Conservation (phyloP, 2,113 vertebrate species). For the Callospermophilus lateralis region DNA sequence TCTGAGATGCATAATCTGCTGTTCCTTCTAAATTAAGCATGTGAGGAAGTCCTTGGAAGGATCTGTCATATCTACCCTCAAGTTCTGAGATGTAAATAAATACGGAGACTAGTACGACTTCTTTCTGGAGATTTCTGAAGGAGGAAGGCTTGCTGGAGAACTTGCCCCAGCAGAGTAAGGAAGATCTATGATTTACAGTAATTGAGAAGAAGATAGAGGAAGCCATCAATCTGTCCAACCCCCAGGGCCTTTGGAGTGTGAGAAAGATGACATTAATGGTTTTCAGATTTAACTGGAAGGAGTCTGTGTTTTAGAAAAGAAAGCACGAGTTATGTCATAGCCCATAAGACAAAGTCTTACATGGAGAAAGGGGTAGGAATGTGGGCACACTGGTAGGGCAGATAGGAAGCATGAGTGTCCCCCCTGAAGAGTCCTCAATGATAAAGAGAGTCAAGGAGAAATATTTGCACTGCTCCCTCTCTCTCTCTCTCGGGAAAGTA, state of each 20-base stretch:
- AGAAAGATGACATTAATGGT: neutral
- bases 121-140: constrained; percentile 21
- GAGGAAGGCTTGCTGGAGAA: neutral
- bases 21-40: neutral
- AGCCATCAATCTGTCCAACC: neutral
- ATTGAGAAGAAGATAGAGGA: neutral
- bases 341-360: neutral
- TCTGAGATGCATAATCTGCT: neutral
- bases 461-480: neutral
- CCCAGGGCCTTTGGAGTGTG: neutral
- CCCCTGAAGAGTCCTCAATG: neutral
- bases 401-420: neutral
- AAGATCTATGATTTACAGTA: neutral
- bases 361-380: neutral
- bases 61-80: neutral
- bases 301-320: neutral
- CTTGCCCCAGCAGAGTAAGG: neutral
- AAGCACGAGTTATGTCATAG: neutral
- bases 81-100: neutral
- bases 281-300: neutral
- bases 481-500: neutral
- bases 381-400: too few relatives aligned
- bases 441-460: neutral
- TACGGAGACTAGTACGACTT: neutral
- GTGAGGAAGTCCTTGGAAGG: neutral